Evolutionary conservation across 2,797 vertebrate species (phyloP).

Genomic region (Esox lucius): DNA sequence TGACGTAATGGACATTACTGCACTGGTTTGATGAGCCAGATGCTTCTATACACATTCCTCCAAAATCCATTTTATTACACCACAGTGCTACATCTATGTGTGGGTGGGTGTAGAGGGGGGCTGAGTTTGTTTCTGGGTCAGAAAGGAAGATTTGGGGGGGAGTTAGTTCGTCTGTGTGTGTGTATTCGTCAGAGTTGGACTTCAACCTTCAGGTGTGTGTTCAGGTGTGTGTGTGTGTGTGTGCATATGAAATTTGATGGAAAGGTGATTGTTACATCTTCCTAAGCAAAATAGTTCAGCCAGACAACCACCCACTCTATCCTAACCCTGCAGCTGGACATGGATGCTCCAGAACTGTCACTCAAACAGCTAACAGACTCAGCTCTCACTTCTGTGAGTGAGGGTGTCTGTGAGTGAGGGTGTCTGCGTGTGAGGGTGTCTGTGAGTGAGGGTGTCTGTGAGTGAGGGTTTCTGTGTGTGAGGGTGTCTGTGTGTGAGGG

Average conservation of each 20-base stretch:
- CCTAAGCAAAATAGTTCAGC: neutral
- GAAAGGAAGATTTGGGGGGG: too few relatives aligned
- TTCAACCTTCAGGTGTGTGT: neutral
- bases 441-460: slow-evolving; percentile 4
- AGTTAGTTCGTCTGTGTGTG: neutral
- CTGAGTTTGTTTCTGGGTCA: too few relatives aligned
- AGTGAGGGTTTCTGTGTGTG: too few relatives aligned
- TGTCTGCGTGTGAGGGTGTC: slow-evolving; percentile 15
- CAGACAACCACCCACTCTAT: neutral
- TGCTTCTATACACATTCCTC: too few relatives aligned
- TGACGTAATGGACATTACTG: too few relatives aligned
- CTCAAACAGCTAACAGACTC: neutral
- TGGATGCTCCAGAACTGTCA: slow-evolving; percentile 4
- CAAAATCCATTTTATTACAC: too few relatives aligned
- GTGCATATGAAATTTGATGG: neutral
- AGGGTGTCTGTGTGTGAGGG: too few relatives aligned
- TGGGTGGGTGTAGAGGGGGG: too few relatives aligned
- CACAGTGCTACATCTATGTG: too few relatives aligned
- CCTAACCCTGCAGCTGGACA: neutral
- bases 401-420: neutral
- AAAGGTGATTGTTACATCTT: slow-evolving; percentile 5
- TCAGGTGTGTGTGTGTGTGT: neutral
- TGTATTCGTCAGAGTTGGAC: too few relatives aligned
- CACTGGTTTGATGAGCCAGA: too few relatives aligned
- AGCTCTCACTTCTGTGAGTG: neutral